Percentiles rank a stretch among this genome's conserved stretches.
These are phyloP conservation scores for Nothocercus nigrocapillus DNA, from an alignment of 2,113 vertebrate genomes.

Conservation along the genomic window DNA sequence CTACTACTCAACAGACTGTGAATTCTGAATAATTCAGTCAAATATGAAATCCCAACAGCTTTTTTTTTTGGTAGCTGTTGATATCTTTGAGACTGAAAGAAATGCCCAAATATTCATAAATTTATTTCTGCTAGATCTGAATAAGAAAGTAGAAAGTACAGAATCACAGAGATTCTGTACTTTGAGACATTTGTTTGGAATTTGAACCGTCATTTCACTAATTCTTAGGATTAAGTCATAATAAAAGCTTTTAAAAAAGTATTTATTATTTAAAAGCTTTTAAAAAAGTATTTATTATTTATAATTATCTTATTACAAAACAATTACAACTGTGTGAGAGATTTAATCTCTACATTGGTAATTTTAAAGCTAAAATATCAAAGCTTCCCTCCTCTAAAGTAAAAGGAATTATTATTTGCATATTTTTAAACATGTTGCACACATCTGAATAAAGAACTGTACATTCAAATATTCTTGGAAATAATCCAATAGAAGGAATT, in stretches of 20 bases:
- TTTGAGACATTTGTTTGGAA: neutral
- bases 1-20: constrained; percentile 4
- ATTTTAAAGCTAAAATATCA: neutral
- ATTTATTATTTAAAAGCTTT: neutral
- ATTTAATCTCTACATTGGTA: neutral
- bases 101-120: neutral
- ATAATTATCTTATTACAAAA: neutral
- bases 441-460: neutral
- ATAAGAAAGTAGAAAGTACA: neutral
- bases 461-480: neutral
- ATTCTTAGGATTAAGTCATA: neutral
- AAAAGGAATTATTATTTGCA: neutral
- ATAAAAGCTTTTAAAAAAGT: neutral
- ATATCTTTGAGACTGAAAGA: constrained; percentile 28
- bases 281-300: neutral
- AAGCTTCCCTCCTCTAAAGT: neutral
- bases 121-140: neutral
- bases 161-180: neutral
- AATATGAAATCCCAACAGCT: constrained; percentile 13
- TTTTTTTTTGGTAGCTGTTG: neutral
- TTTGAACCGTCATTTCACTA: neutral
- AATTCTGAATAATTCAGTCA: constrained; percentile 56
- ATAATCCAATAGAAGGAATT: neutral
- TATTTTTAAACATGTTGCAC: neutral
- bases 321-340: neutral